Conservation (phyloP, 2,888 invertebrate genomes). For the Ypsolopha sequella region DNA sequence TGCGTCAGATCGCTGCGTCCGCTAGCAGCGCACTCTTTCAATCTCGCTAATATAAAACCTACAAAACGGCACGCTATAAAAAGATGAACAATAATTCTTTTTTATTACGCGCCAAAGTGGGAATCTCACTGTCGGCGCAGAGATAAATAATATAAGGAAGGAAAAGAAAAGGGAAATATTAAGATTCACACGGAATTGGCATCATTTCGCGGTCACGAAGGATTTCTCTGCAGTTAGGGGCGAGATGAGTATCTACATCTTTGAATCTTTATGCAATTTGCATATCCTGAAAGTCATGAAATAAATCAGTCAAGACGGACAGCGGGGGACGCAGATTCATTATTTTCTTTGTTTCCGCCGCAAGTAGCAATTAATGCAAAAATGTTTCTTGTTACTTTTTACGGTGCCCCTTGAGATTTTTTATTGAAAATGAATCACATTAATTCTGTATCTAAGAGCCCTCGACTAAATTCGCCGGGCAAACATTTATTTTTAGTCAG, state of each 20-base stretch:
- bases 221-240: constrained; percentile 46
- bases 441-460: too few relatives aligned
- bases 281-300: constrained; percentile 70
- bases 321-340: constrained; percentile 57
- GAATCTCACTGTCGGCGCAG: constrained; percentile 66
- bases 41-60: constrained; percentile 54
- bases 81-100: constrained; percentile 70
- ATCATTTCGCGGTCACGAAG: constrained; percentile 62
- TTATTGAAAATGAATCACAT: too few relatives aligned
- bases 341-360: constrained; percentile 50
- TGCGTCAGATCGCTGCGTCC: constrained; percentile 1
- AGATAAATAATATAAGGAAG: constrained; percentile 67
- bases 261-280: constrained; percentile 69
- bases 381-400: constrained; percentile 20
- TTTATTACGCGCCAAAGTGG: constrained; percentile 69
- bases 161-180: constrained; percentile 68
- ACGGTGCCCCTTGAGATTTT: neutral
- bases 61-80: constrained; percentile 62
- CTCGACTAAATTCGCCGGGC: too few relatives aligned
- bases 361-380: constrained; percentile 54
- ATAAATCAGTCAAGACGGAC: constrained; percentile 69
- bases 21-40: constrained; percentile 40
- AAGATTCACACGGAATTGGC: constrained; percentile 69
- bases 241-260: constrained; percentile 50
- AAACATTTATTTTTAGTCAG: too few relatives aligned